Evolutionary conservation across 2,797 vertebrate species (phyloP), one percentile per base, ranked within the genome.

Genomic region (Silurus lanzhouensis): DNA sequence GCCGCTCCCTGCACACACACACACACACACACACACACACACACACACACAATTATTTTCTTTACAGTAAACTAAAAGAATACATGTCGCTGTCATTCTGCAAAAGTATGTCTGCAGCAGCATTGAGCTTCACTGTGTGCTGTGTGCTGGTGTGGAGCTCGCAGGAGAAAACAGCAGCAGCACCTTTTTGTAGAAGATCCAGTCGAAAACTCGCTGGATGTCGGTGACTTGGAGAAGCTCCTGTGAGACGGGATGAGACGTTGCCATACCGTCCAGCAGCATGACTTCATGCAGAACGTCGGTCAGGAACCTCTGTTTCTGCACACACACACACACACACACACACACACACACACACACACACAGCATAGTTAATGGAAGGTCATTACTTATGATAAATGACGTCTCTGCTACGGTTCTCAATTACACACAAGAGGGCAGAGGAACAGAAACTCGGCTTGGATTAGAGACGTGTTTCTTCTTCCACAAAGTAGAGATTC

Each of bases 1-100:
- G 98, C 97, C 27, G 98, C 98, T 87, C 98, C 98, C 98, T 99
- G 77, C 19, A 86, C 87, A 88, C 90, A 14, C 9, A 15, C 57
- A 81, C 48, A 57, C 72, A 75, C 38, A 19, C 67, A 44, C 31
- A 70, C 48, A 57, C 72, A 75, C 38, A 19, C 67, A 44, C 31
- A 70, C 67, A 67, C 72, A 55, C 17, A 48, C 70, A 72, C 38
- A 71, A 9, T 70, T 70, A 15, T 70, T 70, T 70, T 70, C 9
- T 60, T 10, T 76, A 55, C 3, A 76, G 27, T 6, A 63, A 38
- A 63, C 31, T n/a, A 46, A 77, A 10, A 60, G 7, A 77, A 60
- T 12, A 19, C 14, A 57, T 17, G 17, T 60, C 77, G 13, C 58
- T 14, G 15, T n/a, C 27, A 22, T 2, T 1, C 27, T 44, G 76